Percentiles rank a stretch among this genome's conserved stretches.
Conservation (phyloP, 2,888 invertebrate species). For the Geophilus truncorum region DNA sequence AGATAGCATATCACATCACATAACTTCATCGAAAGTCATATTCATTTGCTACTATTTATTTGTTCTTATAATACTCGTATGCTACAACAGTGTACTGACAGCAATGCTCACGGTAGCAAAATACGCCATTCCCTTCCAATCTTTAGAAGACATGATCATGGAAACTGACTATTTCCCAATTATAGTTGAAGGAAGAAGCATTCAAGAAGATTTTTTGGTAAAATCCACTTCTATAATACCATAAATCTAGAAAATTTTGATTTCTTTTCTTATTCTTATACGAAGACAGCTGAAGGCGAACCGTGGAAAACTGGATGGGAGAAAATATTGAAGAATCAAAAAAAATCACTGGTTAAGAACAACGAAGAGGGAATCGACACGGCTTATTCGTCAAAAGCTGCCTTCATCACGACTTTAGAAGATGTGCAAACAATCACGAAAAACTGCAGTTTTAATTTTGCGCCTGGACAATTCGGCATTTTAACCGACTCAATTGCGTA, state of each 20-base stretch:
- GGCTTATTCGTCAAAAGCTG: neutral
- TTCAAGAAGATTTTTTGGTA: neutral
- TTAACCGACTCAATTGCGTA: neutral
- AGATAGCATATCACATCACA: neutral
- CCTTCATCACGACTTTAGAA: neutral
- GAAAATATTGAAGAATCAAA: neutral
- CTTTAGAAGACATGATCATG: neutral
- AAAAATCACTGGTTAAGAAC: neutral
- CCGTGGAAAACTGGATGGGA: neutral
- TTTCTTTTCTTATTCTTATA: neutral
- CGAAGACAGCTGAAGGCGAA: neutral
- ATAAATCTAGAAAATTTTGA: neutral
- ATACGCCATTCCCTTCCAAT: neutral
- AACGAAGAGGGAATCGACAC: neutral
- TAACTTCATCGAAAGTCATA: neutral
- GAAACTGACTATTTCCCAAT: neutral
- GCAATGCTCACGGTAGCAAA: neutral
- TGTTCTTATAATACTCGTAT: neutral
- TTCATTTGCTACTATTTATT: neutral
- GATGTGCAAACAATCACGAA: neutral
- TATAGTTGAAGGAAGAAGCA: neutral
- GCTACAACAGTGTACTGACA: neutral
- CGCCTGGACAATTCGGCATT: neutral
- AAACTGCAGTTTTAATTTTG: neutral
- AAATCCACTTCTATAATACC: neutral